Evolutionary conservation across 2,888 invertebrate species (phyloP).

Genomic region (Arctia plantaginis): DNA sequence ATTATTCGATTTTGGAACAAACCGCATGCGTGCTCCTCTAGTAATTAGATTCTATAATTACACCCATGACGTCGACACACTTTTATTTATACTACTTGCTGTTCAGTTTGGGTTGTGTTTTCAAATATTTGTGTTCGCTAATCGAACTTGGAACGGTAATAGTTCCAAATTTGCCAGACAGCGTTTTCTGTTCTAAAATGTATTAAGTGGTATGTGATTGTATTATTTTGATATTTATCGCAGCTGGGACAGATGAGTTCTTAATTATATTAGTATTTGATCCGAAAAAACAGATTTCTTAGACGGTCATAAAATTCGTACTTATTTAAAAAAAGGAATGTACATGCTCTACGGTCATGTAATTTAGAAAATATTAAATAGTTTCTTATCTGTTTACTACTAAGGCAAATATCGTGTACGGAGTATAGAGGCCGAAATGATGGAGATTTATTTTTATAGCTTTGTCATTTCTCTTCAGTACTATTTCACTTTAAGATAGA

Average conservation of each 20-base stretch:
- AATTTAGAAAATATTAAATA: neutral
- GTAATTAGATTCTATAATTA: conserved; percentile 57
- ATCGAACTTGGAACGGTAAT: conserved; percentile 43
- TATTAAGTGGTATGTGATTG: conserved; percentile 14
- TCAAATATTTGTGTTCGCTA: conserved; percentile 43
- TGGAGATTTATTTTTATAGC: neutral
- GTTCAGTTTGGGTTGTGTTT: conserved; percentile 8
- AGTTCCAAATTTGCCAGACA: conserved; percentile 40
- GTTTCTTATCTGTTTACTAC: neutral
- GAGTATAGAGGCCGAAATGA: neutral
- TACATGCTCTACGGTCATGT: too few relatives aligned
- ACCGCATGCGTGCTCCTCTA: conserved; percentile 42
- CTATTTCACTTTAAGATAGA: neutral
- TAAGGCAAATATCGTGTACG: neutral
- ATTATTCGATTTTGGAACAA: conserved; percentile 71
- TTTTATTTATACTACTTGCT: conserved; percentile 32
- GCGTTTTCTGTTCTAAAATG: conserved; percentile 25
- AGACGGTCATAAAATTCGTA: neutral
- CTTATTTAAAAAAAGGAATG: neutral
- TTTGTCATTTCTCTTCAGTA: neutral
- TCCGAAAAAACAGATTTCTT: neutral
- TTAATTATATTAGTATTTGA: neutral
- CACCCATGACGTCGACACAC: conserved; percentile 29
- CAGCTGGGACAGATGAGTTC: neutral
- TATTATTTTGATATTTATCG: conserved; percentile 31